Base-by-base conservation (phyloP, 2,113 vertebrate species). In the Sylvilagus bachmani region DNA sequence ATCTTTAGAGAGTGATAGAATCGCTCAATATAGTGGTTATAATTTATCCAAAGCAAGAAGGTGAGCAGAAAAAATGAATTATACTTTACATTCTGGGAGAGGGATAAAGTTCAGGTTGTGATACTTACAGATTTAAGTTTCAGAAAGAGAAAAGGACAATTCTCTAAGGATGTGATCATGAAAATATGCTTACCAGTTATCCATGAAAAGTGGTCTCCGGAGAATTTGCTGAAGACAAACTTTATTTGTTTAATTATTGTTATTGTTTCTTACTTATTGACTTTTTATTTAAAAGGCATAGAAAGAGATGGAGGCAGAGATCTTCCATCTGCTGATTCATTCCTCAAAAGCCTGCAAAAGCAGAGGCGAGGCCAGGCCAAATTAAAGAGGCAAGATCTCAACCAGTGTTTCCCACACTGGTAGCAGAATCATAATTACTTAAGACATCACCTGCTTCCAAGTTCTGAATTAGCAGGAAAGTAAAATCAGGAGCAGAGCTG, bases 41-140 rank as follows among this genome's bases (percentile, higher is more conserved):
- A 85, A 85, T 92, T 85, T 79, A 94, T 89, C 71, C 86, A 69
- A n/a, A 67, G 25, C 27, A 89, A 55, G 12, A 77, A 67, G 21
- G 6, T 83, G 78, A 21, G 31, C 24, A 89, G 79, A 69, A 36
- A 36, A 78, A 89, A 85, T 84, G 24, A 92, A 74, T 89, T 80
- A 16, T 84, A 22, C 29, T 81, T 80, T 85, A 85, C 27, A 92
- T 89, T 89, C 25, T 75, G 8, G 12, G 51, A 67, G 83, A 69
- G 11, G 3, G 73, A 29, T 27, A 19, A 75, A 29, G 51, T 33
- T 79, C 74, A 22, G 38, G 51, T 62, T 55, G 51, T 38, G 55
- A 58, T 58, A 58, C 13, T 58, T 21, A 58, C 6, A 58, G 69
- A 58, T 49, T 62, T 91, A 31, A 89, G 66, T 38, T 89, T 67